Evolutionary conservation across 2,797 vertebrate genomes (phyloP).

Genomic region (Fistularia tabacaria): DNA sequence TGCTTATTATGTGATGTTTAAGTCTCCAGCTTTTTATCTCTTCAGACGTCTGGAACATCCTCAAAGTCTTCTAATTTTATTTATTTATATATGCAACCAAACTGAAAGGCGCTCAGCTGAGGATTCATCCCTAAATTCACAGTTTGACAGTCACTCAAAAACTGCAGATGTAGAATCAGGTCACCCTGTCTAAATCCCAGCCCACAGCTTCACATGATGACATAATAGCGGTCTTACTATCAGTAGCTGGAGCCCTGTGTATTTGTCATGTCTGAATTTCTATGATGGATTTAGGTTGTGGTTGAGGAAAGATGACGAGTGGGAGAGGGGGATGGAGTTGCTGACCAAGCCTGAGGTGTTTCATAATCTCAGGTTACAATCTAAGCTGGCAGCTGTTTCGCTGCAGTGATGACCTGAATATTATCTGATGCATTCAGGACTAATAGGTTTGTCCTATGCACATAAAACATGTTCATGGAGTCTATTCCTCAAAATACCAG

Average conservation of each 20-base stretch:
- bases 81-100: neutral
- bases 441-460: conserved; percentile 29
- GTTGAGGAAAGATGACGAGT: neutral
- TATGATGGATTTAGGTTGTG: conserved; percentile 40
- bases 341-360: conserved; percentile 41
- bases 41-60: no score
- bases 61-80: no score
- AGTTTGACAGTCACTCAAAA: conserved; percentile 9
- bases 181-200: conserved; percentile 30
- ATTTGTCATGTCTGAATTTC: conserved; percentile 29
- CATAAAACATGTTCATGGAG: neutral
- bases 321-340: conserved; percentile 7
- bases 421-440: conserved; percentile 43
- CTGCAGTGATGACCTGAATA: conserved; percentile 63
- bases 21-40: no score
- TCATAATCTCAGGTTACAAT: conserved; percentile 69
- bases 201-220: conserved; percentile 28
- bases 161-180: conserved; percentile 31
- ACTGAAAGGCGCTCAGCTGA: conserved; percentile 47
- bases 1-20: no score
- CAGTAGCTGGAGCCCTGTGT: conserved; percentile 9
- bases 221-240: conserved; percentile 32
- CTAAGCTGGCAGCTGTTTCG: conserved; percentile 58
- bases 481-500: neutral
- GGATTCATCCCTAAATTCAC: neutral